Evolutionary conservation across 2,113 vertebrate species (phyloP), one percentile per base, ranked within the genome.

Genomic region (Macroglossus sobrinus): DNA sequence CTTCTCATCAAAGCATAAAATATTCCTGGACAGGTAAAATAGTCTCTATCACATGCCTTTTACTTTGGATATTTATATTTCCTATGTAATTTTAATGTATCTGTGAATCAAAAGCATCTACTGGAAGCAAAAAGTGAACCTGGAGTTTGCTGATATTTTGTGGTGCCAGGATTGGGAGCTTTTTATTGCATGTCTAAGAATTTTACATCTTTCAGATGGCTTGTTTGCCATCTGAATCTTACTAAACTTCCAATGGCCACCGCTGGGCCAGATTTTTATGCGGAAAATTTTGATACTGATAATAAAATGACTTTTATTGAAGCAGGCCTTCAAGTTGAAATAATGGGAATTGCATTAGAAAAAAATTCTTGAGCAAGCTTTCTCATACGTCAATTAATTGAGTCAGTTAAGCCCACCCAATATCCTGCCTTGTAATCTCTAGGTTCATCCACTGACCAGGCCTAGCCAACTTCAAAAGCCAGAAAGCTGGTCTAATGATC

Each of bases 51-150:
- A 0, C 89, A 92, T 93, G 92, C 82, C 92, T 98, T 98, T 97
- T 96, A 95, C 75, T 97, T 21, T 93, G 89, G 95, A 86, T 98
- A 97, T 98, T 98, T 98, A 95, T 84, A 97, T 98, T 98, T 98
- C 91, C 97, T 98, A 91, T 98, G 97, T 97, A 98, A 98, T 98
- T 98, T 98, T 97, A 97, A 98, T 98, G 96, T 98, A 0, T 43
- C 97, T 98, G 93, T 97, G 95, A 98, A 98, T 97, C 95, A 98
- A 98, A 98, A 98, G 87, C 95, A 98, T 98, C 97, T 97, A 96
- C 90, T 91, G 89, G 96, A 97, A 98, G 97, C 92, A 98, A 97
- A 98, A 98, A 93, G 79, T 26, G 50, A 97, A 97, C 97, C 95
- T 97, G 84, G 72, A 78, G 90, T 97, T 97, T 97, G 97, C 97